Evolutionary conservation across 2,888 invertebrate genomes (phyloP).

Genomic region (Nephrotoma appendiculata): DNA sequence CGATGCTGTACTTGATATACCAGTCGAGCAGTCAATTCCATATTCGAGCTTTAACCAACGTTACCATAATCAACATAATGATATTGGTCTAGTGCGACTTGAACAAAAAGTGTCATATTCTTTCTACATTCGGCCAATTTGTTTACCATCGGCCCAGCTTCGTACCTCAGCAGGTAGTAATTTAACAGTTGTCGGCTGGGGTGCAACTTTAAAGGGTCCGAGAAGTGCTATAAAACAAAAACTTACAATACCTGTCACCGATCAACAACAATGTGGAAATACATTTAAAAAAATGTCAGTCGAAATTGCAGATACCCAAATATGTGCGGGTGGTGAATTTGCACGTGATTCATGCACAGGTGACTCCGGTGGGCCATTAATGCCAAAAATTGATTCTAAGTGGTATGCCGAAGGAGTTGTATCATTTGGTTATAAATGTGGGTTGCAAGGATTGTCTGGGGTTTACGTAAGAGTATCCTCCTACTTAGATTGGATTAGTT

Average conservation of each 20-base stretch:
- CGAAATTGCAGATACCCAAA: conserved; percentile 29
- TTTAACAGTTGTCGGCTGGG: conserved; percentile 47
- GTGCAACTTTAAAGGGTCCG: conserved; percentile 33
- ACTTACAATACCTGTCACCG: conserved; percentile 34
- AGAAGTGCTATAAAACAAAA: conserved; percentile 42
- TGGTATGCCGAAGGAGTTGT: conserved; percentile 50
- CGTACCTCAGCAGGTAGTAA: conserved; percentile 22
- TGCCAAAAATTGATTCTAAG: conserved; percentile 36
- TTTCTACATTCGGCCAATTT: conserved; percentile 43
- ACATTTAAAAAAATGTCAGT: conserved; percentile 18
- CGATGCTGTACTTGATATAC: conserved; percentile 40
- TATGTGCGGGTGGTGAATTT: conserved; percentile 55
- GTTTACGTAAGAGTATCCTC: conserved; percentile 48
- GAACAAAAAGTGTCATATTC: conserved; percentile 37
- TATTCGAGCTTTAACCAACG: conserved; percentile 48
- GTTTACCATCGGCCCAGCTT: conserved; percentile 34
- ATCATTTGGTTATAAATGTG: conserved; percentile 52
- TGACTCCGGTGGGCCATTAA: conserved; percentile 64
- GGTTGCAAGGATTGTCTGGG: conserved; percentile 45
- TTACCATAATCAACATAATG: conserved; percentile 43
- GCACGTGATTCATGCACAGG: conserved; percentile 58
- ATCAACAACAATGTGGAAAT: conserved; percentile 33
- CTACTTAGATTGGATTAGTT: conserved; percentile 38
- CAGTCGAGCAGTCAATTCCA: conserved; percentile 43
- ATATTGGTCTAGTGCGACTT: conserved; percentile 57